These are phyloP conservation scores for Antennarius striatus DNA, from an alignment of 2,113 vertebrate species.

Conservation along the genomic window DNA sequence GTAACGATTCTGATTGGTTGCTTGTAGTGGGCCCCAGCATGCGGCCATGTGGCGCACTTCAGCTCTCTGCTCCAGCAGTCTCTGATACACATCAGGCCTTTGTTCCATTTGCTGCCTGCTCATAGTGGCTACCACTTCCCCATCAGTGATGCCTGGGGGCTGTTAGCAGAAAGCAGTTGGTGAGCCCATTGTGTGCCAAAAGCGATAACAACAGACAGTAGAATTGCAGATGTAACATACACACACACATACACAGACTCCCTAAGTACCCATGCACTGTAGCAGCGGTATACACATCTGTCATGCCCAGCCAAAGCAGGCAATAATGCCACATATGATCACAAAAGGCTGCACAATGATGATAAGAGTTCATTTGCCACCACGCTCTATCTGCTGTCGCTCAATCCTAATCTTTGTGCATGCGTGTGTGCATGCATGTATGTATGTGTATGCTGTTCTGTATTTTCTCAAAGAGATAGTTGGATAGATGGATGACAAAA, in stretches of 20 bases:
- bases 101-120: slow-evolving; percentile 44
- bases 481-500: slow-evolving; percentile 45
- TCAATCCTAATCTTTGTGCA: slow-evolving; percentile 48
- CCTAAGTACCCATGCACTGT: slow-evolving; percentile 45
- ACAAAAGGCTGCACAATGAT: slow-evolving; percentile 53
- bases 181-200: slow-evolving; percentile 54
- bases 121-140: slow-evolving; percentile 41
- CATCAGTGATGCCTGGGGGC: slow-evolving; percentile 45
- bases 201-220: slow-evolving; percentile 61
- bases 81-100: slow-evolving; percentile 63
- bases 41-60: slow-evolving; percentile 10
- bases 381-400: slow-evolving; percentile 40
- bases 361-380: slow-evolving; percentile 60
- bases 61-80: slow-evolving; percentile 31
- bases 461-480: slow-evolving; percentile 28
- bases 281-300: slow-evolving; percentile 50
- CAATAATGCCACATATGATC: slow-evolving; percentile 52
- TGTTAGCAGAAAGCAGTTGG: slow-evolving; percentile 52
- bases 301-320: slow-evolving; percentile 50
- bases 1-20: slow-evolving; percentile 28
- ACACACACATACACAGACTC: slow-evolving; percentile 25
- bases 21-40: slow-evolving; percentile 16
- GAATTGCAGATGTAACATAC: slow-evolving; percentile 47
- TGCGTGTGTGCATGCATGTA: slow-evolving; percentile 3
- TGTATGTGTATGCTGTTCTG: slow-evolving; percentile 3